These are phyloP conservation scores for Aporrectodea caliginosa DNA, from an alignment of 1,140 invertebrate genomes.

Conservation along the genomic window DNA sequence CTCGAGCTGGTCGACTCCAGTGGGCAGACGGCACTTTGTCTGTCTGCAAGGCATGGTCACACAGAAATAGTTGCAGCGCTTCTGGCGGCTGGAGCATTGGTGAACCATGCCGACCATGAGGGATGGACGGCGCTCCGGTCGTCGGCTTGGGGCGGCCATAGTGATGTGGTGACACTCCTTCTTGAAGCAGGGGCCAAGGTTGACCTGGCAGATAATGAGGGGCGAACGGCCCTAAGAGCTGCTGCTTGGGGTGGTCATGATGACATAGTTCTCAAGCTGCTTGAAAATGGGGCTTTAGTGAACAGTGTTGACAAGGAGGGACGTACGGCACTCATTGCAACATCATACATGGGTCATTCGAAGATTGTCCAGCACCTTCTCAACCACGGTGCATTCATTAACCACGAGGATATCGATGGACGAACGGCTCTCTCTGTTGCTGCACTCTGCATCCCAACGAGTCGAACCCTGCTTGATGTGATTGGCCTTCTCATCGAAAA, in stretches of 20 bases:
- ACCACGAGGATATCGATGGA: constrained; percentile 59
- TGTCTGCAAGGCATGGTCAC: constrained; percentile 64
- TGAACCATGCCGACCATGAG: constrained; percentile 74
- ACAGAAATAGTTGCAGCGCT: constrained; percentile 65
- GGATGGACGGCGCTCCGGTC: constrained; percentile 99
- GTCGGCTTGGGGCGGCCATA: constrained; percentile 98
- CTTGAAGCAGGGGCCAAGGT: constrained; percentile 74
- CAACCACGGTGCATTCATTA: constrained; percentile 47
- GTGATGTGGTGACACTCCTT: constrained; percentile 58
- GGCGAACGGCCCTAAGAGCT: constrained; percentile 78
- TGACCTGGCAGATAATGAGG: constrained; percentile 78
- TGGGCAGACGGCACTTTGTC: constrained; percentile 72
- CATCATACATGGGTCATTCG: constrained; percentile 60
- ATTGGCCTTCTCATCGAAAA: constrained; percentile 69
- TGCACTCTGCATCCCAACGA: constrained; percentile 58
- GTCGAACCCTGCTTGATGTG: constrained; percentile 65
- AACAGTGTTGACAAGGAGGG: constrained; percentile 85
- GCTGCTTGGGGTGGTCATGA: constrained; percentile 87
- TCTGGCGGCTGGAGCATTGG: constrained; percentile 67
- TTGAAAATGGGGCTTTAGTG: constrained; percentile 78
- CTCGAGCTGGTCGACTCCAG: constrained; percentile 13
- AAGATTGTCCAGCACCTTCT: constrained; percentile 57
- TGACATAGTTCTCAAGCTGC: constrained; percentile 79
- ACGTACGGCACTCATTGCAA: constrained; percentile 62
- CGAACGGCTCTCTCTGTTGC: constrained; percentile 74